A percentile compares a stretch with the other conserved stretches of the same genome.
Evolutionary conservation across 53 echinoderm and acorn worm species (phyloP).

Genomic region (Arbacia lixula): DNA sequence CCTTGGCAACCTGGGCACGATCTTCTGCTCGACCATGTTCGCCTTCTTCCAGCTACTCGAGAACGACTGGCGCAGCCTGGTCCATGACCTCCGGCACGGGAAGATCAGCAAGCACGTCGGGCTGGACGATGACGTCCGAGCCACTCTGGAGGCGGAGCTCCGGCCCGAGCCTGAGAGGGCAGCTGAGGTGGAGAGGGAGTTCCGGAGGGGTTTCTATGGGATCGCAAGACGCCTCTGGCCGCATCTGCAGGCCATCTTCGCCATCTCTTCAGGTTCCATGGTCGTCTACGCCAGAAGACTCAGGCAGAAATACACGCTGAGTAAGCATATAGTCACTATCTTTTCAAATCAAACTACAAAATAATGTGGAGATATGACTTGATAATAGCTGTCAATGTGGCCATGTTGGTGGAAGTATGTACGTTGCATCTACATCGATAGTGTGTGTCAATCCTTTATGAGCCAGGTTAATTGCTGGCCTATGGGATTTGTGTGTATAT

Average conservation of each 20-base stretch:
- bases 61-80: conserved; percentile 30
- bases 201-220: conserved; percentile 23
- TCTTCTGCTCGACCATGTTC: conserved; percentile 43
- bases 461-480: too few species aligned
- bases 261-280: conserved; percentile 33
- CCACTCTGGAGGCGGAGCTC: conserved; percentile 9
- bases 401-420: too few species aligned
- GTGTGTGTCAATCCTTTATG: too few species aligned
- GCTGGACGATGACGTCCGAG: conserved; percentile 18
- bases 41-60: conserved; percentile 35
- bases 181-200: conserved; percentile 30
- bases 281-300: conserved; percentile 37
- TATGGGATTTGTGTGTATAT: too few species aligned
- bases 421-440: too few species aligned
- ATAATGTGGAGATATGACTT: too few species aligned
- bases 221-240: conserved; percentile 32
- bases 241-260: conserved; percentile 23
- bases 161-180: conserved; percentile 19
- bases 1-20: conserved; percentile 41
- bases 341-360: too few species aligned
- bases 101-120: conserved; percentile 21
- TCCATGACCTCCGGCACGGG: conserved; percentile 42
- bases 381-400: too few species aligned
- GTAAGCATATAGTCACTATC: too few species aligned
- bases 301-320: conserved; percentile 16